Percentiles rank a stretch among this genome's conserved stretches.
Conservation (phyloP, 2,888 invertebrate genomes). For the Ochlodes sylvanus region DNA sequence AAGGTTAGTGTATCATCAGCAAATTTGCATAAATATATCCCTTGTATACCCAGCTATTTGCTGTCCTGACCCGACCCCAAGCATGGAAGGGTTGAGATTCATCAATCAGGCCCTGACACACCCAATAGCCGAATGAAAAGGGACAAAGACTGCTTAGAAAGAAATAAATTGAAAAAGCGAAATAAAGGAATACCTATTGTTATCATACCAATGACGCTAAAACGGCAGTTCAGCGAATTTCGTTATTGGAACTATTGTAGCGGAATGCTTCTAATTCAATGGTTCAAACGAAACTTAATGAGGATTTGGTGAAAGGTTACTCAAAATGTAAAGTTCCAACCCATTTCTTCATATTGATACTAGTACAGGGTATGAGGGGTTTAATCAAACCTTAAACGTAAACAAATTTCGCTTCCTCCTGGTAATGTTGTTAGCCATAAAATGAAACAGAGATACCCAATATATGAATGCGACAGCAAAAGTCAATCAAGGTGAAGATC, state of each 20-base stretch:
- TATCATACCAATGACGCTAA: not conserved
- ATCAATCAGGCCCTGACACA: slow-evolving; percentile 66
- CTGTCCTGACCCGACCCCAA: slow-evolving; percentile 35
- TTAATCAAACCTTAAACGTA: not conserved
- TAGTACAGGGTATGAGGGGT: too few species aligned
- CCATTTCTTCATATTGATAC: too few species aligned
- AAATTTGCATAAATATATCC: slow-evolving; percentile 36
- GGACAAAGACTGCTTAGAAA: slow-evolving; percentile 56
- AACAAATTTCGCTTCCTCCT: not conserved
- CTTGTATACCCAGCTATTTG: slow-evolving; percentile 43
- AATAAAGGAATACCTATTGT: slow-evolving; percentile 31
- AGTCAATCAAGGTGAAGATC: too few species aligned
- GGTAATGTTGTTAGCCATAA: too few species aligned
- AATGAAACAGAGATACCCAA: too few species aligned
- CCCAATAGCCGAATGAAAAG: slow-evolving; percentile 55
- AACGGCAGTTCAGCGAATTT: too few species aligned
- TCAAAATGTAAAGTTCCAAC: too few species aligned
- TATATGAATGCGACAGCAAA: too few species aligned
- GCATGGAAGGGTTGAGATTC: slow-evolving; percentile 53
- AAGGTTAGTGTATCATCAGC: slow-evolving; percentile 15
- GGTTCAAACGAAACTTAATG: too few species aligned
- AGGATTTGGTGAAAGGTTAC: too few species aligned
- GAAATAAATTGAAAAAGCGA: slow-evolving; percentile 53
- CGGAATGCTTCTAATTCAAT: too few species aligned
- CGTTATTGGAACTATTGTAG: too few species aligned